Percentiles rank a stretch among this genome's conserved stretches.
phyloP scores from a whole-genome alignment of 2,888 invertebrate species.

The Metalampra italica region DNA sequence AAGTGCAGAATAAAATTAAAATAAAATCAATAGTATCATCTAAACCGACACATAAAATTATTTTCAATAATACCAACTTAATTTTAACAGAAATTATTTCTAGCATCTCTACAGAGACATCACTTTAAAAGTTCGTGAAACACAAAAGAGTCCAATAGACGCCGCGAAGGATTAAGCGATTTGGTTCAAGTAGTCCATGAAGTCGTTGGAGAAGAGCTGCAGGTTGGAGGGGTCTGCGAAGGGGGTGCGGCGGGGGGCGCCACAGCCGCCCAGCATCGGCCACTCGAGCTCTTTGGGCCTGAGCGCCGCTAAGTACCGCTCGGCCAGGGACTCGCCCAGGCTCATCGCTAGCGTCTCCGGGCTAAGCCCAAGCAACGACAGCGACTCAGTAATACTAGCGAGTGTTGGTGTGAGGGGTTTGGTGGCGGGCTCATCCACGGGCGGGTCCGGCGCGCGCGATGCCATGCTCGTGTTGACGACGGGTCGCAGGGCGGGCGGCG shows the following conservation, averaged over 20 bases:
- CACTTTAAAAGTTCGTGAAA: conserved; percentile 37
- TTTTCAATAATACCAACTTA: conserved; percentile 77
- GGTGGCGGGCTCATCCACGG: conserved; percentile 41
- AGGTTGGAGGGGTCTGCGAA: conserved; percentile 55
- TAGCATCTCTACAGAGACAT: conserved; percentile 42
- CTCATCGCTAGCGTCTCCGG: conserved; percentile 67
- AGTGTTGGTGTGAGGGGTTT: conserved; percentile 53
- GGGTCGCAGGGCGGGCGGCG: conserved; percentile 65
- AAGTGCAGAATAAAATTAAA: conserved; percentile 76
- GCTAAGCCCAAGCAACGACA: conserved; percentile 62
- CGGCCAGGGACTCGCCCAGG: conserved; percentile 69
- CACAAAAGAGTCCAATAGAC: conserved; percentile 41
- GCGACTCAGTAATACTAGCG: conserved; percentile 64
- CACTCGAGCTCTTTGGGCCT: conserved; percentile 52
- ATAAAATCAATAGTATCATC: conserved; percentile 75
- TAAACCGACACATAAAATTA: conserved; percentile 75
- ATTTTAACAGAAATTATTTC: conserved; percentile 73
- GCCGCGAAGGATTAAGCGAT: conserved; percentile 64
- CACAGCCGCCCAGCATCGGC: conserved; percentile 39
- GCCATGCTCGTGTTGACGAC: conserved; percentile 76
- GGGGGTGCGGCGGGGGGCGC: conserved; percentile 41
- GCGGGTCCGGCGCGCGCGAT: conserved; percentile 44
- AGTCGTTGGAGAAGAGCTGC: conserved; percentile 81
- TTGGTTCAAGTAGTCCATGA: conserved; percentile 80
- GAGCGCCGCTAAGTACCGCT: conserved; percentile 63